Base-by-base conservation (phyloP, 2,113 vertebrate genomes). In the Tinamus guttatus region DNA sequence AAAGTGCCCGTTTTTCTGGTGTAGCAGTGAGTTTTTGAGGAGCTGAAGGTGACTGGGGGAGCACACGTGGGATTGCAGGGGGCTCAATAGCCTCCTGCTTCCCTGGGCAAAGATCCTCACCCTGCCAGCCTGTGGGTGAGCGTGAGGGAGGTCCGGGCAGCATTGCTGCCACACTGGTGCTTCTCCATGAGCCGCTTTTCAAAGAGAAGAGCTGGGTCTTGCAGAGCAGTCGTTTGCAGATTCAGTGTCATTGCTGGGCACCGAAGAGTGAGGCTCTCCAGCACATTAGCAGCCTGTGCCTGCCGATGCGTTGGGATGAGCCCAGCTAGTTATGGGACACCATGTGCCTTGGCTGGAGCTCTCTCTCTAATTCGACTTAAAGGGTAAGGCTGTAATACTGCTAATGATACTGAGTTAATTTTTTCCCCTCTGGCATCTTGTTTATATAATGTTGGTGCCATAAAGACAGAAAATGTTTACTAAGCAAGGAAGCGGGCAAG, bases 351-450 rank as follows among this genome's bases (percentile, higher is more conserved):
- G 95, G 97, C 95, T 91, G 77, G 54, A 81, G 69, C 40, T 73
- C 52, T 59, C 69, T 28, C 43, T 81, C 94, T 96, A 95, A 96
- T 97, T 97, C 94, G 80, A 70, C 56, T 81, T 77, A 77, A 84
- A 97, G 83, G 73, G 91, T 87, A 97, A 96, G 94, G 92, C 89
- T 97, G 65, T 90, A 96, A 97, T 87, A 81, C 78, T 85, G 71
- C 92, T 96, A 97, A 97, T 97, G 96, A 95, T 82, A 75, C 65
- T 45, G 82, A 94, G 92, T 97, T 97, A 97, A 94, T 96, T 96
- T 97, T 97, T 85, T 41, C 89, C 68, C 38, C 54, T 77, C 84
- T 93, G 68, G 65, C 67, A 74, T 81, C 54, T 20, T 63, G 78
- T 96, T 93, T 95, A 95, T 95, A 71, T 96, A 91, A 76, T 78